Evolutionary conservation across 2,113 vertebrate genomes (phyloP), one percentile per base, ranked within the genome.

Genomic region (Donacobius atricapilla): DNA sequence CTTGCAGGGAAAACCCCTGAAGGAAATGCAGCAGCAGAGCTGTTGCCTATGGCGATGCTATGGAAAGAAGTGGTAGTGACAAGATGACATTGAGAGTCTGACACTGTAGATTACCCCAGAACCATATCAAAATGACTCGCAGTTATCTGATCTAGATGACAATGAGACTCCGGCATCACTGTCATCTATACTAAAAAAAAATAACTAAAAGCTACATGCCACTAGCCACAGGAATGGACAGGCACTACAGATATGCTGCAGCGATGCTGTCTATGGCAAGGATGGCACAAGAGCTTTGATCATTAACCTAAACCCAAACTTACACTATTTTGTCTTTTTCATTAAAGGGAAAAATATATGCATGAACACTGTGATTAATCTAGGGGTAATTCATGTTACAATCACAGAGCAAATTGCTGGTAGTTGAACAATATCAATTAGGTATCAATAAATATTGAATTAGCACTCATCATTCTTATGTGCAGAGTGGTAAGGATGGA

Each of bases 91-190:
- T 90, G 96, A 96, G 77, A 93, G 65, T 87, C 96, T 97, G 93
- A 96, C 94, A 94, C 73, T 79, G 85, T 81, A 95, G 90, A 94
- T 96, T 96, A 97, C 65, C 83, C 73, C 86, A 95, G 89, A 96
- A 97, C 83, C 65, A 89, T 87, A 96, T 92, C 95, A 96, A 96
- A 96, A 95, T 76, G 88, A 79, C 90, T 96, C 3, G 0, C 20
- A 53, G 86, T 89, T 94, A 96, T 96, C 96, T 96, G 94, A 96
- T 96, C 92, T 92, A 82, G 92, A 94, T 95, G 94, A 96, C 96
- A 96, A 94, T 31, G 85, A 94, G 88, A 92, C 93, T 84, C 68
- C 9, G 7, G 72, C 88, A 81, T 87, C 83, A 76, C 93, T 94
- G 96, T 95, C 93, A 93, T 90, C 92, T 93, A 50, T 20, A 81